These are phyloP conservation scores for Chorisops tibialis DNA, from an alignment of 2,888 invertebrate genomes.

Conservation along the genomic window DNA sequence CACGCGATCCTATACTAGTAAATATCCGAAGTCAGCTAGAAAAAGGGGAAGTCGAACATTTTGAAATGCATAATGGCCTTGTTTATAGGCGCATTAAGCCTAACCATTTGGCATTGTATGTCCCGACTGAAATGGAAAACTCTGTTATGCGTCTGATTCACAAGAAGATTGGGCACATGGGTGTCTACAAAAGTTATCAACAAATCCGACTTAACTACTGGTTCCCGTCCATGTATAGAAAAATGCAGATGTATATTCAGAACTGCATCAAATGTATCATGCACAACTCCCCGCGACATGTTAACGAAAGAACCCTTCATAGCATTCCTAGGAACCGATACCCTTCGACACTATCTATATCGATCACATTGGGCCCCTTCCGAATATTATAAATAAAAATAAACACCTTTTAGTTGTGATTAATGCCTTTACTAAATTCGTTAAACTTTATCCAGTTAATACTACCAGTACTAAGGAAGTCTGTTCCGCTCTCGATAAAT, in stretches of 20 bases:
- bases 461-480: neutral
- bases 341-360: neutral
- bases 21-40: neutral
- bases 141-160: neutral
- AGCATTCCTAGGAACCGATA: neutral
- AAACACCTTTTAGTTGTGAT: neutral
- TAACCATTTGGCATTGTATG: neutral
- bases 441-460: neutral
- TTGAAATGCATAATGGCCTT: neutral
- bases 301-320: neutral
- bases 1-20: neutral
- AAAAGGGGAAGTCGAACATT: neutral
- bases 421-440: neutral
- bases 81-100: neutral
- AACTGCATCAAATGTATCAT: neutral
- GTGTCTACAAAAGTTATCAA: neutral
- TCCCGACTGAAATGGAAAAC: neutral
- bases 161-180: neutral
- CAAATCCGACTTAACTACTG: neutral
- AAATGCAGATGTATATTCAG: neutral
- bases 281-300: neutral
- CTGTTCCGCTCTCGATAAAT: too few species aligned
- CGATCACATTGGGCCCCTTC: neutral
- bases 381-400: neutral
- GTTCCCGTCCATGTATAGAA: neutral